These are phyloP conservation scores for Montipora capitata DNA, from an alignment of 92 coral and sea anemone species.

Conservation along the genomic window DNA sequence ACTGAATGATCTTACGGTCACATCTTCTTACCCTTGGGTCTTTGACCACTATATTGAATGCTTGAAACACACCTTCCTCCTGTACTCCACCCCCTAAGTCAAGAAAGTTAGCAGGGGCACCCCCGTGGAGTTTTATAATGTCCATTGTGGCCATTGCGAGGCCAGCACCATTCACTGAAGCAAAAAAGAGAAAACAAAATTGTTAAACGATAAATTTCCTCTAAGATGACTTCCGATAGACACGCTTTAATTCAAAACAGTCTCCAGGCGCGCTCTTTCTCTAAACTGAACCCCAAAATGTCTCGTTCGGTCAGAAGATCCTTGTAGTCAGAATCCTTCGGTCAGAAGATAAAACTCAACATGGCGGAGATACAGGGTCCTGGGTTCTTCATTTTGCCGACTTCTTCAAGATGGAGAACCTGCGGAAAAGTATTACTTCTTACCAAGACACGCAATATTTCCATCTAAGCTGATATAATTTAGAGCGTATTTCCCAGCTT, in stretches of 20 bases:
- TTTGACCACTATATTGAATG: slow-evolving; percentile 89
- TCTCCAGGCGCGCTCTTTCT: too few relatives aligned
- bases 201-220: background rate
- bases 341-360: too few relatives aligned
- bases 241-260: too few relatives aligned
- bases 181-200: background rate
- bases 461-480: slow-evolving; percentile 99
- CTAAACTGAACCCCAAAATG: too few relatives aligned
- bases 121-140: slow-evolving; percentile 95
- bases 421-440: background rate
- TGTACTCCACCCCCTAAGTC: slow-evolving; percentile 99
- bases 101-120: slow-evolving; percentile 94
- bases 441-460: slow-evolving; percentile 97
- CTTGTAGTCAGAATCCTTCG: too few relatives aligned
- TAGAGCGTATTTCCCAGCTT: slow-evolving; percentile 90
- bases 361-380: too few relatives aligned
- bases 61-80: slow-evolving; percentile 96
- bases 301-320: too few relatives aligned
- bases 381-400: too few relatives aligned
- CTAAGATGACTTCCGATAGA: too few relatives aligned
- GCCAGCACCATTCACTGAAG: slow-evolving; percentile 97
- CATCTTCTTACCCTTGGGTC: slow-evolving; percentile 83
- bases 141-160: slow-evolving; percentile 99
- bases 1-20: too few relatives aligned
- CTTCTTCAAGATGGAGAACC: too few relatives aligned